Conservation (phyloP, 2,113 vertebrate species). For the Edolisoma coerulescens region DNA sequence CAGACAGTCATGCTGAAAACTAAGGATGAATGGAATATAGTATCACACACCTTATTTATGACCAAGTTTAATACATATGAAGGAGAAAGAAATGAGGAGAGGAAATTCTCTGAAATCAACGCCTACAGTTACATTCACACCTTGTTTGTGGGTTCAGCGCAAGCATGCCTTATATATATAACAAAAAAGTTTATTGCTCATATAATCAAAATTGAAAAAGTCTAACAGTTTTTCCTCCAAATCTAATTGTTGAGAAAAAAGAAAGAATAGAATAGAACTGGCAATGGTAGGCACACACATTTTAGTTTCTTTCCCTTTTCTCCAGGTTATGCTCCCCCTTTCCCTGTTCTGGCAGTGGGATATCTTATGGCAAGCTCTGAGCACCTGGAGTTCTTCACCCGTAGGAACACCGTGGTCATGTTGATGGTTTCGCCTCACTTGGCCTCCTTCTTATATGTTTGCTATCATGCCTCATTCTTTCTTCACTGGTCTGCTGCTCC, state of each 20-base stretch:
- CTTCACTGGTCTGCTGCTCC: background rate
- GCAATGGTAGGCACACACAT: background rate
- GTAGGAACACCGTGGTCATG: accelerated
- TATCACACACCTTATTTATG: background rate
- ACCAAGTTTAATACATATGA: background rate
- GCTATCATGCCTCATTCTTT: background rate
- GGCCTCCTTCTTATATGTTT: background rate
- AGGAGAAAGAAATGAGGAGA: background rate
- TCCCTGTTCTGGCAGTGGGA: background rate
- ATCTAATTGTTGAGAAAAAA: background rate
- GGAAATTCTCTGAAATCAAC: background rate
- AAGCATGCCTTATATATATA: background rate
- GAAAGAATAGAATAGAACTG: background rate
- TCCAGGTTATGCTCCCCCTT: background rate
- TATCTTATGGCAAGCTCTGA: background rate
- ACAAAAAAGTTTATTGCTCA: background rate
- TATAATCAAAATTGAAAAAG: background rate
- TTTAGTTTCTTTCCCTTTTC: background rate
- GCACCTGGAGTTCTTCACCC: background rate
- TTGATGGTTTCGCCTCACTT: background rate
- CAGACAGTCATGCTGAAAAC: background rate
- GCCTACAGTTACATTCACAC: background rate
- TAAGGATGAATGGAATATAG: background rate
- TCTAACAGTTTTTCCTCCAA: background rate
- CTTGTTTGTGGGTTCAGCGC: background rate